Percentiles rank a stretch among this genome's conserved stretches.
Conservation (phyloP, 2,888 invertebrate species). For the Conus canariensis region DNA sequence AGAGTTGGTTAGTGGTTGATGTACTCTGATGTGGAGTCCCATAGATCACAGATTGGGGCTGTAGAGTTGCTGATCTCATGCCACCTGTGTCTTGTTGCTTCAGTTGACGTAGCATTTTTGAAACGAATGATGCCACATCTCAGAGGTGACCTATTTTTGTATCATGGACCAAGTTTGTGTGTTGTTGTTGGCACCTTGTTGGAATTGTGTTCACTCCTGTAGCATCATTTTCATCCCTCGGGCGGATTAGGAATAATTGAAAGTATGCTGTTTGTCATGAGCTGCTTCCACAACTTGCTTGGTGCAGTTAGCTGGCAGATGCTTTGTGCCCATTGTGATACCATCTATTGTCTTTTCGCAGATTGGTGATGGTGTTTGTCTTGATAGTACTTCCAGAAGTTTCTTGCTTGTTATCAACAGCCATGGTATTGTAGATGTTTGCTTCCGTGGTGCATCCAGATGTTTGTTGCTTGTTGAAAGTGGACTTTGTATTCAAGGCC, state of each 20-base stretch:
- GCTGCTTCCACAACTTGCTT: neutral
- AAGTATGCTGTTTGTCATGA: constrained; percentile 10
- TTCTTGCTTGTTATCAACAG: neutral
- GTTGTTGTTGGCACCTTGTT: neutral
- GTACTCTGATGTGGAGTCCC: neutral
- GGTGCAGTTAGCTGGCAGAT: neutral
- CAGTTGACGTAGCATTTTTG: neutral
- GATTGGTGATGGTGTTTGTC: neutral
- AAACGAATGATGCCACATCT: constrained; percentile 21
- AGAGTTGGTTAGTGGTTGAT: neutral
- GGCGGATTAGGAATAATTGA: neutral
- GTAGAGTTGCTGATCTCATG: constrained; percentile 28
- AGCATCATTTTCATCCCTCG: neutral
- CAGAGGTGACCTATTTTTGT: constrained; percentile 25
- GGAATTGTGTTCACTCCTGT: constrained; percentile 12
- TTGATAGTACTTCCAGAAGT: neutral
- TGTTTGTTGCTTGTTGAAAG: too few relatives aligned
- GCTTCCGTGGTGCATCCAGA: too few relatives aligned
- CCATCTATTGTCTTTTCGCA: neutral
- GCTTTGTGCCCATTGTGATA: neutral
- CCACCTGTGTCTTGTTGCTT: constrained; percentile 5
- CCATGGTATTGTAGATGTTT: neutral
- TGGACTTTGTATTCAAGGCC: too few relatives aligned
- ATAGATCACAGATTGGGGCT: constrained; percentile 2
- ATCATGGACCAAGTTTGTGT: neutral